Evolutionary conservation across 2,797 vertebrate species (phyloP).

Genomic region (Neosilurus mollespiculum): DNA sequence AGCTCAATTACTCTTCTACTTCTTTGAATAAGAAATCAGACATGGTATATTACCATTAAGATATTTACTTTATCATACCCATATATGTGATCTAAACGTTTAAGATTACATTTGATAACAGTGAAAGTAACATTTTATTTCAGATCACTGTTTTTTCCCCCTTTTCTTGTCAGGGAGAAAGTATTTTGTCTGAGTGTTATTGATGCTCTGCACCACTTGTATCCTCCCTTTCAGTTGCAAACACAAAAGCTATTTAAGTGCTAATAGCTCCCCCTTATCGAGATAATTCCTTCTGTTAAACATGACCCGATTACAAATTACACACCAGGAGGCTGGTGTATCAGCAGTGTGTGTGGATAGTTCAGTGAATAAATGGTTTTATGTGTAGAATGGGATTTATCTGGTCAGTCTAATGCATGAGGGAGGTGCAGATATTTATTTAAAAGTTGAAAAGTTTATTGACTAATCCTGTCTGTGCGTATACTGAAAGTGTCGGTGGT

Average conservation of each 20-base stretch:
- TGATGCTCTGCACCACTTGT: neutral
- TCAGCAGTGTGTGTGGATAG: neutral
- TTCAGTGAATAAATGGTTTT: neutral
- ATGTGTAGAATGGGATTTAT: neutral
- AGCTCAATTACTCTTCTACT: neutral
- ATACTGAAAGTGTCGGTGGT: neutral
- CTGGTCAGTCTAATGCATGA: neutral
- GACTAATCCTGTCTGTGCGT: neutral
- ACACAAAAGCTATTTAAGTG: conserved; percentile 20
- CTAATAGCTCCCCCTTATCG: conserved; percentile 3
- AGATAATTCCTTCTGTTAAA: neutral
- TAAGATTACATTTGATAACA: neutral
- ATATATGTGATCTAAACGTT: neutral
- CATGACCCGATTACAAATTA: conserved; percentile 4
- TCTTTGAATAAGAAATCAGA: neutral
- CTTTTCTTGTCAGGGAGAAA: neutral
- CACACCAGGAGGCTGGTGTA: neutral
- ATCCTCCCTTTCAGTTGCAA: neutral
- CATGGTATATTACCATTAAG: neutral
- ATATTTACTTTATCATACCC: neutral
- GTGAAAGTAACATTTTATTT: neutral
- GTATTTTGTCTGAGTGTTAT: neutral
- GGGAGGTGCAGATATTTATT: neutral
- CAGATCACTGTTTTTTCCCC: neutral
- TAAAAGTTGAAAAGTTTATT: no score